Conservation (phyloP, 2,797 vertebrate genomes). For the Chiloscyllium punctatum region DNA sequence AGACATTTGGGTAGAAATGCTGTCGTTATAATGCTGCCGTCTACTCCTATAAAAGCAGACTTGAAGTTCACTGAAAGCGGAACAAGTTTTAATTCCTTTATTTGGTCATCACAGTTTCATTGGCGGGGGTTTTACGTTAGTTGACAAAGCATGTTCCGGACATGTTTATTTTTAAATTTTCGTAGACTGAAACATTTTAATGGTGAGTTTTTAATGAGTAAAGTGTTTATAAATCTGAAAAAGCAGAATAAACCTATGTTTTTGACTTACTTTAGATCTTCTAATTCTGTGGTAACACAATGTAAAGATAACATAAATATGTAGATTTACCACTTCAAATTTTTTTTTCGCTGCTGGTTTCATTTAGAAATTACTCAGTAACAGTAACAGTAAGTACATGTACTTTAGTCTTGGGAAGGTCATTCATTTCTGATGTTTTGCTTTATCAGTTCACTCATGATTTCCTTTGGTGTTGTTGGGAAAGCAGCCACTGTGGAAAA, state of each 20-base stretch:
- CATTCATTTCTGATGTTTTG: not conserved
- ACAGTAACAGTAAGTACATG: not conserved
- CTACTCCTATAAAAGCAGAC: not conserved
- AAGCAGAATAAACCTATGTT: not conserved
- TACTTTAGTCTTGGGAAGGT: slow-evolving; percentile 3
- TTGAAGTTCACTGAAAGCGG: not conserved
- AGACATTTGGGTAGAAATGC: not conserved
- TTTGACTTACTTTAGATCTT: not conserved
- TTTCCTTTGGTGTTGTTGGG: not conserved
- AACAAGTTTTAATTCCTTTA: not conserved
- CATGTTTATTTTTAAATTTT: slow-evolving; percentile 2
- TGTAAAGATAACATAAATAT: not conserved
- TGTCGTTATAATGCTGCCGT: not conserved
- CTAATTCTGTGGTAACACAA: not conserved
- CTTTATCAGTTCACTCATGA: slow-evolving; percentile 4
- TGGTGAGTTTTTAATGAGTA: not conserved
- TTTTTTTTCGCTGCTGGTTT: not conserved
- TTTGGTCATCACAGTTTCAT: not conserved
- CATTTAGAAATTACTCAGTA: not conserved
- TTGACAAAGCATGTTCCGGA: not conserved
- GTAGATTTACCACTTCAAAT: not conserved
- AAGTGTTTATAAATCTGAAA: not conserved
- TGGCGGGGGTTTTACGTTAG: not conserved
- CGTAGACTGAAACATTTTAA: not conserved
- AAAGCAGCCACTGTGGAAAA: not conserved